Percentiles rank a stretch among this genome's conserved stretches.
Conservation (phyloP, 2,888 invertebrate species). For the Elysia crispata region DNA sequence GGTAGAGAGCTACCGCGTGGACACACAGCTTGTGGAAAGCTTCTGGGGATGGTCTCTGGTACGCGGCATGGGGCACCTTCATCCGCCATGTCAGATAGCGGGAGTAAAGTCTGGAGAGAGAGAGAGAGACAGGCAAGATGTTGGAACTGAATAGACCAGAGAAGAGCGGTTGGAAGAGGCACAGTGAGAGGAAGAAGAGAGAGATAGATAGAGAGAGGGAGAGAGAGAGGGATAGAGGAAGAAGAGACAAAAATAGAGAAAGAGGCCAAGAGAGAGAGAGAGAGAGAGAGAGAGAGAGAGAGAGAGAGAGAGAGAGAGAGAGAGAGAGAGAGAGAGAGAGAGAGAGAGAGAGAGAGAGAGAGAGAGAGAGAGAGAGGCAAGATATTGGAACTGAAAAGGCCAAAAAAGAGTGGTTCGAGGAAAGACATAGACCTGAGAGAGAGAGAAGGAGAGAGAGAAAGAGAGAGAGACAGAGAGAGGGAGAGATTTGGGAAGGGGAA, state of each 20-base stretch:
- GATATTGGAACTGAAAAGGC: too few species aligned
- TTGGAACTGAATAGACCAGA: too few species aligned
- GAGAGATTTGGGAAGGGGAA: background rate
- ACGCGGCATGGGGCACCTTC: background rate
- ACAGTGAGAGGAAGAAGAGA: conserved; percentile 3
- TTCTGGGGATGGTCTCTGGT: conserved; percentile 13
- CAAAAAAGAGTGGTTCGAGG: background rate
- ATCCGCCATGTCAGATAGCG: conserved; percentile 35
- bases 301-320: background rate
- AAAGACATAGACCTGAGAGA: too few species aligned
- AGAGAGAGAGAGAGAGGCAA: too few species aligned
- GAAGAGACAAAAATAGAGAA: conserved; percentile 1
- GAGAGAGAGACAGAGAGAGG: too few species aligned
- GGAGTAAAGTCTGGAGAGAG: conserved; percentile 29
- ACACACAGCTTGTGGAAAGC: conserved; percentile 16
- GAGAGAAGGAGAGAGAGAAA: background rate
- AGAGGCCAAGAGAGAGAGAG: conserved; percentile 19
- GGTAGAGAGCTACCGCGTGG: background rate
- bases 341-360: too few species aligned
- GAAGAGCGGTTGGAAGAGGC: too few species aligned
- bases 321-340: background rate
- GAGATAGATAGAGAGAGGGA: conserved; percentile 3
- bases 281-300: conserved; percentile 10
- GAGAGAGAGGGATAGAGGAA: background rate
- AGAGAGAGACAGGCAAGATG: too few species aligned